A percentile compares a stretch with the other conserved stretches of the same genome.
Evolutionary conservation across 2,797 vertebrate species (phyloP).

Genomic region (Sus cebifrons): DNA sequence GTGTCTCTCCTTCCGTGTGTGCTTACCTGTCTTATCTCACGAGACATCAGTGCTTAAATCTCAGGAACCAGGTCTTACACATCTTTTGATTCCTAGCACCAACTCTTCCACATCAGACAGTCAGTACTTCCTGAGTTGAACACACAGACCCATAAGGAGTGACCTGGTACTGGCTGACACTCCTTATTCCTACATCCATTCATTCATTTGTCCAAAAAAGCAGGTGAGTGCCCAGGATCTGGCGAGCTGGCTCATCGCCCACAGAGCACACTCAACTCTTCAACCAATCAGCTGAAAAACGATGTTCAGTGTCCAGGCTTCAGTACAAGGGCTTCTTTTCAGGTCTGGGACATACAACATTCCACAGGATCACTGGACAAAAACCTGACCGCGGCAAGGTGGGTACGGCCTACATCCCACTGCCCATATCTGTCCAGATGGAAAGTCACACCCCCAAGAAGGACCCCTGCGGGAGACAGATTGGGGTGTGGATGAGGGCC

Average conservation of each 20-base stretch:
- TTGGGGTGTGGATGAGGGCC: background rate
- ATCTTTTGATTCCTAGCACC: background rate
- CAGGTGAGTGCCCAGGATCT: background rate
- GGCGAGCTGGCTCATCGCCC: background rate
- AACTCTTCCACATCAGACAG: background rate
- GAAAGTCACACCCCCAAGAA: slow-evolving; percentile 25
- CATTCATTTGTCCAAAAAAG: slow-evolving; percentile 5
- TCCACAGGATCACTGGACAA: background rate
- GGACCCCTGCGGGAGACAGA: background rate
- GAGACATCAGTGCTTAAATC: background rate
- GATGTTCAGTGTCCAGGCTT: background rate
- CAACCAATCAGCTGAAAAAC: slow-evolving; percentile 2
- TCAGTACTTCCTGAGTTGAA: background rate
- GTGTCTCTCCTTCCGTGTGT: background rate
- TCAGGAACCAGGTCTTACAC: background rate
- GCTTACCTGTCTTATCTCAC: background rate
- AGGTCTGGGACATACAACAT: background rate
- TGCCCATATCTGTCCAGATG: background rate
- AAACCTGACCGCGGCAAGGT: background rate
- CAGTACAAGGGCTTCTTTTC: background rate
- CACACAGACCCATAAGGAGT: background rate
- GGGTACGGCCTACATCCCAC: background rate
- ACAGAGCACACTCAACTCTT: background rate
- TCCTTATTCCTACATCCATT: background rate
- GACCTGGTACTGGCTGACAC: background rate